Conservation (phyloP, 1,140 invertebrate species). For the Spodoptera litura region DNA sequence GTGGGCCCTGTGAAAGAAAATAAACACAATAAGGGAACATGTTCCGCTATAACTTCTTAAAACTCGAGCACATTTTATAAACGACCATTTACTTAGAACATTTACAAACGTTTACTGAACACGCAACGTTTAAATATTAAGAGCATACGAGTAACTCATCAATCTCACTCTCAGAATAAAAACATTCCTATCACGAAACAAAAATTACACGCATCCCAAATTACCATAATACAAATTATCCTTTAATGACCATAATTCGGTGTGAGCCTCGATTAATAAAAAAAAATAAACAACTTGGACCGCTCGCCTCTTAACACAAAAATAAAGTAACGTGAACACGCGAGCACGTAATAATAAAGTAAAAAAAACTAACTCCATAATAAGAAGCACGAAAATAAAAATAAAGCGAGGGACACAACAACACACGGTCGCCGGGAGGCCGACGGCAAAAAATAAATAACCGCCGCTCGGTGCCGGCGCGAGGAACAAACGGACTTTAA, state of each 20-base stretch:
- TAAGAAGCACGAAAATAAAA: conserved; percentile 86
- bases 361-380: conserved; percentile 83
- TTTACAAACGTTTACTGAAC: conserved; percentile 53
- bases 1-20: conserved; percentile 90
- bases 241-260: conserved; percentile 86
- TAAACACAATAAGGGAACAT: conserved; percentile 44
- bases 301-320: conserved; percentile 83
- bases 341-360: conserved; percentile 83
- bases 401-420: conserved; percentile 84
- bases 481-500: conserved; percentile 85
- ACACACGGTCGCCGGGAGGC: conserved; percentile 85
- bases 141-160: conserved; percentile 62
- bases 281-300: conserved; percentile 73
- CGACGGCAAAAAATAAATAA: conserved; percentile 85
- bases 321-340: conserved; percentile 83
- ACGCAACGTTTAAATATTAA: conserved; percentile 54
- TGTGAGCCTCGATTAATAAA: conserved; percentile 82
- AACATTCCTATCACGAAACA: conserved; percentile 84
- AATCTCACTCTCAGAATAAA: conserved; percentile 72
- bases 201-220: conserved; percentile 85
- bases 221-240: conserved; percentile 86
- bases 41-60: conserved; percentile 22
- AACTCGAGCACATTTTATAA: conserved; percentile 15
- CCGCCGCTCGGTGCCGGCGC: conserved; percentile 80
- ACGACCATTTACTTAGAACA: conserved; percentile 43